Evolutionary conservation across 2,797 vertebrate genomes (phyloP).

Genomic region (Sphaeramia orbicularis): DNA sequence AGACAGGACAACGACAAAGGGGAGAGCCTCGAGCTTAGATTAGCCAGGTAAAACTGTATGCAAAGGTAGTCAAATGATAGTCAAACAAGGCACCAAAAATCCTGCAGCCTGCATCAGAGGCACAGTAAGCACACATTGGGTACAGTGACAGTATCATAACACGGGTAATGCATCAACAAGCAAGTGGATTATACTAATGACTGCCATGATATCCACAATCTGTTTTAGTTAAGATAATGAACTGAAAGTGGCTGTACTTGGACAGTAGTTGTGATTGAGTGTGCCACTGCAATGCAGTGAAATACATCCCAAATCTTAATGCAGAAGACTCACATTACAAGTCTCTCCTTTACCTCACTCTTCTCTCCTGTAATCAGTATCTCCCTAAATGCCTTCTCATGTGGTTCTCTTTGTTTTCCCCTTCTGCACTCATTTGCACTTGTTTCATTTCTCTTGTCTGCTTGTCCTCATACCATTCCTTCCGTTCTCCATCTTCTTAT

Average conservation of each 20-base stretch:
- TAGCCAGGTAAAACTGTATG: background rate
- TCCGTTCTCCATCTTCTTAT: background rate
- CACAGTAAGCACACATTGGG: background rate
- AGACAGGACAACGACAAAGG: background rate
- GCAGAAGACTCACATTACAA: conserved; percentile 32
- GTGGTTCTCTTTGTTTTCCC: conserved; percentile 10
- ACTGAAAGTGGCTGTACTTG: background rate
- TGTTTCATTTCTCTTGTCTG: conserved; percentile 8
- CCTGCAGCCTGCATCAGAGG: conserved; percentile 7
- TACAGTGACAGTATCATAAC: conserved; percentile 8
- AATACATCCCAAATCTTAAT: conserved; percentile 66
- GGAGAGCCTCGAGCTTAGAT: background rate
- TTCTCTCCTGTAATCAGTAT: conserved; percentile 18
- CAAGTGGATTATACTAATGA: background rate
- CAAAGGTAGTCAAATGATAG: conserved; percentile 26
- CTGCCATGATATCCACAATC: conserved; percentile 4
- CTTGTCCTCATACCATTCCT: background rate
- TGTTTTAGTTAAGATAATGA: conserved; percentile 11
- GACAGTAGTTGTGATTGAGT: conserved; percentile 50
- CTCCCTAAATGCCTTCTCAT: background rate
- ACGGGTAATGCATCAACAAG: background rate
- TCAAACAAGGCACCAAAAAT: conserved; percentile 26
- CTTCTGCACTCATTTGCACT: background rate
- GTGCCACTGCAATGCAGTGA: conserved; percentile 71
- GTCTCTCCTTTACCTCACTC: conserved; percentile 34